These are phyloP conservation scores for Chrysolina americana DNA, from an alignment of 2,888 invertebrate genomes.

Conservation along the genomic window DNA sequence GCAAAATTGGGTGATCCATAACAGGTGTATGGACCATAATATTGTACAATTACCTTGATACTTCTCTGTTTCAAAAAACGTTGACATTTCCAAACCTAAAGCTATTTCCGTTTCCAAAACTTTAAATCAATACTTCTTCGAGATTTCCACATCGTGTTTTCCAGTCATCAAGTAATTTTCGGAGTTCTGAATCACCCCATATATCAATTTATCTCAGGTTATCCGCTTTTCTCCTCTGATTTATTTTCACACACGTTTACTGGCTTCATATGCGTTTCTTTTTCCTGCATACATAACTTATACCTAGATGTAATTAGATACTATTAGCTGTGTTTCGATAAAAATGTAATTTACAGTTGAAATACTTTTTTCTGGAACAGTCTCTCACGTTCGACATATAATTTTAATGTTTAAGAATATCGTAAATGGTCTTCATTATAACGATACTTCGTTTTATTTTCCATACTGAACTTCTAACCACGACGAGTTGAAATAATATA, in stretches of 20 bases:
- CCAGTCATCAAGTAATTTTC: too few species aligned
- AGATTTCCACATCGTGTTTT: too few species aligned
- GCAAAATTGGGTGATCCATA: too few species aligned
- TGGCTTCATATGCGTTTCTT: background rate
- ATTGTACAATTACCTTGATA: too few species aligned
- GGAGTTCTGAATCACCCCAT: too few species aligned
- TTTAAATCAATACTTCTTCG: too few species aligned
- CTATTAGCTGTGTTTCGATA: constrained; percentile 13
- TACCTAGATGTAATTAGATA: constrained; percentile 3
- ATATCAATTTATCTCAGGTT: too few species aligned
- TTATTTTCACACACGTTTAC: background rate
- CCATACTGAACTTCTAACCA: constrained; percentile 16
- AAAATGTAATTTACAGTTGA: constrained; percentile 32
- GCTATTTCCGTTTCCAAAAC: too few species aligned
- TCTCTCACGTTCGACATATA: constrained; percentile 46
- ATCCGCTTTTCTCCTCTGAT: background rate
- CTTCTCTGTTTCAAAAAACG: too few species aligned
- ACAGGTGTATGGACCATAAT: too few species aligned
- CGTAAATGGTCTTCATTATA: constrained; percentile 44
- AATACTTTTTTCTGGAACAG: constrained; percentile 3
- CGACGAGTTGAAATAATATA: constrained; percentile 26
- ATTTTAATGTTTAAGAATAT: constrained; percentile 40
- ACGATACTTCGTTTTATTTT: constrained; percentile 30
- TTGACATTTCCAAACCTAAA: too few species aligned
- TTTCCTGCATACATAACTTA: constrained; percentile 15